These are phyloP conservation scores for Morphnarchus princeps DNA, from an alignment of 2,113 vertebrate genomes.

Conservation along the genomic window DNA sequence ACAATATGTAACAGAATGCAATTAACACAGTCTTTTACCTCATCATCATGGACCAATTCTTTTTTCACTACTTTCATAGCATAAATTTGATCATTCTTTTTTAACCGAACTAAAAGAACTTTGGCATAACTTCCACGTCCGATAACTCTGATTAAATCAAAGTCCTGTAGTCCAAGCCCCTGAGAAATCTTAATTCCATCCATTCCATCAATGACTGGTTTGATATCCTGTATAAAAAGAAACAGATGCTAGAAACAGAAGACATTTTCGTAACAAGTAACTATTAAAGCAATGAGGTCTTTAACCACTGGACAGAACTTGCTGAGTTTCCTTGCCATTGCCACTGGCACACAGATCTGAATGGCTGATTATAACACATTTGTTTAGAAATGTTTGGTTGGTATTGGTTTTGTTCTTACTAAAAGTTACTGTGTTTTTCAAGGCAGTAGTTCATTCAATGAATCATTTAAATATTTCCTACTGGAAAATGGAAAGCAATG, in stretches of 20 bases:
- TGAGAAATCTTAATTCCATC: conserved; percentile 94
- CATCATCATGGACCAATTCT: conserved; percentile 96
- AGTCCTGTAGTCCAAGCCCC: conserved; percentile 90
- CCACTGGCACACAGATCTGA: not conserved
- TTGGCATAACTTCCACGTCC: conserved; percentile 98
- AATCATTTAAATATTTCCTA: not conserved
- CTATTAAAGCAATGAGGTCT: not conserved
- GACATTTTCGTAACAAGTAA: not conserved
- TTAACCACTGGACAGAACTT: not conserved
- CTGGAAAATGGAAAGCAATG: not conserved
- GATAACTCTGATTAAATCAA: conserved; percentile 94
- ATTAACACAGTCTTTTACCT: conserved; percentile 74
- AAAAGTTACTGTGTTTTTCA: not conserved
- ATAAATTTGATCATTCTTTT: conserved; percentile 93
- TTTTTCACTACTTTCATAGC: conserved; percentile 99
- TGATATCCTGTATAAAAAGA: conserved; percentile 80
- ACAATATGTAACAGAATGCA: not conserved
- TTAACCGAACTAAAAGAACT: conserved; percentile 93
- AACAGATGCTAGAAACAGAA: not conserved
- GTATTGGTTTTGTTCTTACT: not conserved
- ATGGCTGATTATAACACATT: not conserved
- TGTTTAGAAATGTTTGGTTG: not conserved
- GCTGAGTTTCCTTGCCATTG: not conserved
- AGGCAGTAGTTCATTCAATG: not conserved
- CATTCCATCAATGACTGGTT: conserved; percentile 92